Conservation (phyloP, 2,113 vertebrate species). For the Nesogale talazaci region DNA sequence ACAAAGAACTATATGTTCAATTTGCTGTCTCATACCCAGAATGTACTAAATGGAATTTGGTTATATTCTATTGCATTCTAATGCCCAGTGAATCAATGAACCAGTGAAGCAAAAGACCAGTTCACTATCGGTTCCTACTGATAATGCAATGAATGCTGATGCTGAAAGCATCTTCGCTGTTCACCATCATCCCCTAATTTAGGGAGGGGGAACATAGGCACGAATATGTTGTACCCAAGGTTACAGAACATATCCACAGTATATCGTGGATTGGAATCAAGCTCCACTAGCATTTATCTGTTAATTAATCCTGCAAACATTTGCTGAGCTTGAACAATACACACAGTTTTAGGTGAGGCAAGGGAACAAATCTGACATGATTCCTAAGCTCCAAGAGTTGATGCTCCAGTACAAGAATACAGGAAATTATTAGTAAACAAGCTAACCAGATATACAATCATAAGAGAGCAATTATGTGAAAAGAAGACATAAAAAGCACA, state of each 20-base stretch:
- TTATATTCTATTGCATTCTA: neutral
- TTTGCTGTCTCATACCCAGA: neutral
- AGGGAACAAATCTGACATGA: neutral
- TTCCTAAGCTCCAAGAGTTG: neutral
- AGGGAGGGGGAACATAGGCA: neutral
- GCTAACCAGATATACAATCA: neutral
- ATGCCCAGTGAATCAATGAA: neutral
- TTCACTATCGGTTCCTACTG: neutral
- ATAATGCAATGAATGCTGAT: neutral
- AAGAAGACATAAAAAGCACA: neutral
- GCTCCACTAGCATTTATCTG: neutral
- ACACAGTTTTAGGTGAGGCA: neutral
- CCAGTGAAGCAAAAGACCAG: neutral
- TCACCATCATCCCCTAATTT: neutral
- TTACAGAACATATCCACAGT: neutral
- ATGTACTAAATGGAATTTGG: neutral
- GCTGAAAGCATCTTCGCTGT: neutral
- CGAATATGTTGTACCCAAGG: neutral
- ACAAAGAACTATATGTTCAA: neutral
- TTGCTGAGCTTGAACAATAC: neutral
- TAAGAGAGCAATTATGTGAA: neutral
- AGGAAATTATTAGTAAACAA: constrained; percentile 5
- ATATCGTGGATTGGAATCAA: neutral
- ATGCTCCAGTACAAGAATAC: neutral
- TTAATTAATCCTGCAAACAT: constrained; percentile 21